Evolutionary conservation across 2,797 vertebrate species (phyloP), one percentile per base, ranked within the genome.

Genomic region (Lutra lutra): DNA sequence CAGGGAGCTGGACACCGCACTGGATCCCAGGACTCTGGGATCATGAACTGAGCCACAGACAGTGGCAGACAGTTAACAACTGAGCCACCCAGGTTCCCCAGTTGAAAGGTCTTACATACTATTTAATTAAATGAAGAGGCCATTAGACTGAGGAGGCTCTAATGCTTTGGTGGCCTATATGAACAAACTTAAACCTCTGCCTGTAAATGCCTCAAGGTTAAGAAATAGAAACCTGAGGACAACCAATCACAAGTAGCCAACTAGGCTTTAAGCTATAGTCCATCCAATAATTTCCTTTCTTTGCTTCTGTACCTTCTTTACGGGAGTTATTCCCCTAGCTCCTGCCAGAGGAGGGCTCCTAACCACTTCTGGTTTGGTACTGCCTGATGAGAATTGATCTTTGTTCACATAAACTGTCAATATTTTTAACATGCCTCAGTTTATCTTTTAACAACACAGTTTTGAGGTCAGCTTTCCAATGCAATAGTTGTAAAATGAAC

Each of bases 71-170:
- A 25, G 25, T 60, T 27, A 60, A 60, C 0, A 11, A 60, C 58
- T 27, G 58, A 60, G 25, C 25, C 25, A 60, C 25, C 58, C 58
- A 60, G 11, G 58, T 3, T 3, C 25, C 58, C 25, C 58, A 83
- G 54, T 48, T 93, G 43, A 83, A 40, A 92, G 89, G 25, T 85
- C 64, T 94, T 91, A 54, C 15, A n/a, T 58, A 64, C 68, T 89
- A 35, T 75, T 80, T 75, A 94, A 35, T 84, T 89, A 75, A 83
- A 77, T 23, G 54, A 86, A 46, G 56, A 84, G 2, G 6, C 17
- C 79, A 48, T 56, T 77, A 58, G 48, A 84, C 38, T 10, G 17
- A 94, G 60, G 48, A 89, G 35, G 17, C 29, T 62, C 14, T 84
- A 83, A 66, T 43, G 35, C 27, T 66, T 66, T 89, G 5, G 46